Evolutionary conservation across 1,140 invertebrate species (phyloP), one percentile per base, ranked within the genome.

Genomic region (Portunus trituberculatus): DNA sequence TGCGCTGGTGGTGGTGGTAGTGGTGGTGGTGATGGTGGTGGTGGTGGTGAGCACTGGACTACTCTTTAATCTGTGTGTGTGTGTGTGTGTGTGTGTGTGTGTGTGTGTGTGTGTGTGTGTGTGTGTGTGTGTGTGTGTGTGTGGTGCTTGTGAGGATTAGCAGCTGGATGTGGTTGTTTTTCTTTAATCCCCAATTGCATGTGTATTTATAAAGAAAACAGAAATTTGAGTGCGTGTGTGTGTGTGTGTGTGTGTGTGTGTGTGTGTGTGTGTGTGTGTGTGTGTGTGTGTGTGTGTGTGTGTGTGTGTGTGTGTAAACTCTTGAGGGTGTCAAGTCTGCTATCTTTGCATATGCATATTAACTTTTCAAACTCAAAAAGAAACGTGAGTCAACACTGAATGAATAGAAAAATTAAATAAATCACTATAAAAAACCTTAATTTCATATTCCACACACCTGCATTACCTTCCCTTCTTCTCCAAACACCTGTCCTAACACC

Each of bases 261-360:
- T 89, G 87, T 89, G 87, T 89, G 87, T 89, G 87, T 89, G 87
- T 89, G 87, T 89, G 87, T 89, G 87, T 89, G 39, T 89, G 87
- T 89, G 87, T 89, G 87, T 89, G 87, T 89, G 87, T 39, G 87
- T 45, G 87, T 45, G 87, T 89, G 84, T 87, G 84, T n/a, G 84
- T 39, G 84, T 87, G 84, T 88, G 31, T 32, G 31, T 28, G 83
- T 86, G 83, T 86, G 3, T 28, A 28, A 14, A 86, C 28, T 32
- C 28, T 86, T 12, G n/a, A 87, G 7, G 14, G 29, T n/a, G 6
- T 76, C 12, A 76, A 76, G 67, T 76, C n/a, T n/a, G 67, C 25
- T 76, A 25, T 76, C 67, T 76, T 76, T n/a, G 12, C 67, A 76
- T 76, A 25, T 76, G 20, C 67, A 76, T 76, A 76, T 20, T 76